These are phyloP conservation scores for Montifringilla adamsi DNA, from an alignment of 2,113 vertebrate genomes.

Conservation along the genomic window DNA sequence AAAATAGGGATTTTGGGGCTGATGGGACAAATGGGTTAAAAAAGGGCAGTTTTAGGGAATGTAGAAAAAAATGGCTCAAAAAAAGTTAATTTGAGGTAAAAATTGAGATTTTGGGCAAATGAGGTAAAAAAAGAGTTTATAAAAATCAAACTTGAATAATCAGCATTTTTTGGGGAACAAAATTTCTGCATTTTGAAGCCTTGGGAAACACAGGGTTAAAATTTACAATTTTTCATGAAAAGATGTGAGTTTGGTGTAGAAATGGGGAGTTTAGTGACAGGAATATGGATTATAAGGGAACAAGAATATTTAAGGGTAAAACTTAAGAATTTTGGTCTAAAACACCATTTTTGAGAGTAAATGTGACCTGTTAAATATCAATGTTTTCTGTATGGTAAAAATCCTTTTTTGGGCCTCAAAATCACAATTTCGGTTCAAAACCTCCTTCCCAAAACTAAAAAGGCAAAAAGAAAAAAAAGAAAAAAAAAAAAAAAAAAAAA, in stretches of 20 bases:
- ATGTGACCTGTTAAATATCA: accelerated
- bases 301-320: accelerated
- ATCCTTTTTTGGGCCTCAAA: accelerated
- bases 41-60: accelerated
- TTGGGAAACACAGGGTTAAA: accelerated
- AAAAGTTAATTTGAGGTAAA: accelerated
- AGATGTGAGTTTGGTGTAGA: accelerated
- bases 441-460: accelerated
- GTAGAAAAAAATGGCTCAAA: accelerated
- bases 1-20: background rate
- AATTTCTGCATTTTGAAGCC: accelerated
- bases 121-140: accelerated
- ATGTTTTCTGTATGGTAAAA: accelerated
- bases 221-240: accelerated
- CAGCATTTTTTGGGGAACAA: accelerated
- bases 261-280: accelerated
- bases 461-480: background rate
- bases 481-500: background rate
- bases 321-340: accelerated
- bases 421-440: accelerated
- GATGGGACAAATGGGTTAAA: accelerated
- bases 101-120: accelerated
- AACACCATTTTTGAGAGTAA: accelerated
- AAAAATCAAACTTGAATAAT: accelerated
- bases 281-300: accelerated